Evolutionary conservation across 1,140 invertebrate genomes (phyloP).

Genomic region (Drosophila micromelanica): DNA sequence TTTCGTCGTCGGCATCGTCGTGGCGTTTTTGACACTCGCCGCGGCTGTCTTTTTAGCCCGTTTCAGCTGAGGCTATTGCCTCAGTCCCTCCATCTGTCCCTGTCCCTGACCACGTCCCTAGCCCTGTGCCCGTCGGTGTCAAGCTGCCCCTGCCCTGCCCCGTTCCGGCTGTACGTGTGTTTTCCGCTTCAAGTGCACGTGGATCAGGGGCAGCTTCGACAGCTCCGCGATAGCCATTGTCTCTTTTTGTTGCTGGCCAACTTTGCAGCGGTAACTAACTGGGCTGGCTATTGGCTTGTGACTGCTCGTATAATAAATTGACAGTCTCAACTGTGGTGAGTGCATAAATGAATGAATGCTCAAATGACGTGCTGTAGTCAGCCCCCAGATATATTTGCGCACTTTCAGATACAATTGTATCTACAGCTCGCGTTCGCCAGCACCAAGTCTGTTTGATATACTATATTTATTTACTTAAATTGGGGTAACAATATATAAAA

Average conservation of each 20-base stretch:
- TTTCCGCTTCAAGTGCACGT: conserved; percentile 52
- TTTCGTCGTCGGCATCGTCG: conserved; percentile 58
- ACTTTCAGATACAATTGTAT: conserved; percentile 30
- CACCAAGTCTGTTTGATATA: too few species aligned
- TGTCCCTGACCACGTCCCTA: conserved; percentile 4
- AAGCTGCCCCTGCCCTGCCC: background rate
- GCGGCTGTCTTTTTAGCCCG: conserved; percentile 47
- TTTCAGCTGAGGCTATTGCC: background rate
- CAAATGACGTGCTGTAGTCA: conserved; percentile 12
- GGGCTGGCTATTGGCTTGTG: conserved; percentile 11
- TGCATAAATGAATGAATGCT: conserved; percentile 38
- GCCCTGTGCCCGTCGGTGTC: conserved; percentile 9
- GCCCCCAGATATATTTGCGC: conserved; percentile 5
- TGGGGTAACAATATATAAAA: too few species aligned
- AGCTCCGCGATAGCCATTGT: conserved; percentile 48
- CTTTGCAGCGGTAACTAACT: conserved; percentile 43
- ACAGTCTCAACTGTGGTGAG: conserved; percentile 25
- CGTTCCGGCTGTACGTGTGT: background rate
- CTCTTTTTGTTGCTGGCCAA: conserved; percentile 24
- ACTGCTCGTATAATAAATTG: conserved; percentile 43
- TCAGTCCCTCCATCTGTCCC: conserved; percentile 10
- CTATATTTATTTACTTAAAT: too few species aligned
- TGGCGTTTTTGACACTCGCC: conserved; percentile 50
- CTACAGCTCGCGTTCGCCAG: conserved; percentile 6
- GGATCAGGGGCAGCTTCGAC: conserved; percentile 45